Percentiles rank a stretch among this genome's conserved stretches.
phyloP scores from a whole-genome alignment of 2,888 invertebrate genomes.

The Glyphotaelius pellucidus region DNA sequence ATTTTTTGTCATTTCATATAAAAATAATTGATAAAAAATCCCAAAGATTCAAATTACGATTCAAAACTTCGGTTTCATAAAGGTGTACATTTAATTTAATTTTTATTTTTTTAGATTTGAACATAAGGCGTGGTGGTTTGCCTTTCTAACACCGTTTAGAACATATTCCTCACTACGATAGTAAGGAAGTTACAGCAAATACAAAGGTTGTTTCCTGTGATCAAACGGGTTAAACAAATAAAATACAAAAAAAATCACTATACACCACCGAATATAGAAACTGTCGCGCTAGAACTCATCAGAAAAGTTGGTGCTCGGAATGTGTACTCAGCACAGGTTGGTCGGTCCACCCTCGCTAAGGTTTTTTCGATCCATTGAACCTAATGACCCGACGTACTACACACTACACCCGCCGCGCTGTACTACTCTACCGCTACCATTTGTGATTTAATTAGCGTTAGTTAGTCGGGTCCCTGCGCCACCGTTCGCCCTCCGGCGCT shows the following conservation, averaged over 20 bases:
- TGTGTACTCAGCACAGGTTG: background rate
- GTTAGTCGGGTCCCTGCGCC: background rate
- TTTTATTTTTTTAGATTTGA: too few species aligned
- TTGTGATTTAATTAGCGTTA: constrained; percentile 61
- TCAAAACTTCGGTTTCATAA: too few species aligned
- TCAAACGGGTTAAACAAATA: too few species aligned
- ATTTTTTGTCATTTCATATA: too few species aligned
- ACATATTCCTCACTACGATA: too few species aligned
- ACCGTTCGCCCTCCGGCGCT: background rate
- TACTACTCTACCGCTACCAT: constrained; percentile 25
- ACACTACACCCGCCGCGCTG: constrained; percentile 46
- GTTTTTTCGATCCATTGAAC: constrained; percentile 49
- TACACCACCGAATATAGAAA: background rate
- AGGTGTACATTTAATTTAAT: too few species aligned
- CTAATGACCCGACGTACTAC: constrained; percentile 58
- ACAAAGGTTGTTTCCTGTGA: too few species aligned
- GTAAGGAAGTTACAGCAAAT: too few species aligned
- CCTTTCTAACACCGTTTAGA: too few species aligned
- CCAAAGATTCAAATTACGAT: too few species aligned
- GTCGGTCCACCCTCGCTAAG: background rate
- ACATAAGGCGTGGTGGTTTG: too few species aligned
- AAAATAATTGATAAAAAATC: too few species aligned
- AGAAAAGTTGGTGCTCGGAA: background rate
- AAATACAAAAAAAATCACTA: background rate
- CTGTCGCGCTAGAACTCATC: background rate